Base-by-base conservation (phyloP, 2,888 invertebrate species). In the Ryuthela nishihirai region DNA sequence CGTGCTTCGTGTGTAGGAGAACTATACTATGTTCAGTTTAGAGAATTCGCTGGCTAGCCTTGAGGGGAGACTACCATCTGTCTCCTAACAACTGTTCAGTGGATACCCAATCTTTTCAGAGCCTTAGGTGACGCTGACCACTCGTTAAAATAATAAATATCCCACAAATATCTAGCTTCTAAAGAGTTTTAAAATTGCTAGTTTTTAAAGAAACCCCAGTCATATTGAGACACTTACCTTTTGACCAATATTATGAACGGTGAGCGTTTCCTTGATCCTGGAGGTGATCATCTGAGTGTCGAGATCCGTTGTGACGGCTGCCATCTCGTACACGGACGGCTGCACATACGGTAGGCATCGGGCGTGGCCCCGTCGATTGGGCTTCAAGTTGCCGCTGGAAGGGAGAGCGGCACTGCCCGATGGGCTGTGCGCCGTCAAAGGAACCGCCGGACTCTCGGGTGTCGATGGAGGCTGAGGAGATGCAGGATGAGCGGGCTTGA, bases 241-340 rank as follows among this genome's bases (percentile, higher is more conserved):
- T 76, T 98, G 98, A 2, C 97, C 97, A 67, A 98, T 93, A 72
- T 97, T 97, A 74, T 97, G 95, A 32, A 95, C 94, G 44, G 97
- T 79, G 10, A 97, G 79, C 0, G 95, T 93, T 75, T 97, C 97
- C 74, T 97, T 98, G 73, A 97, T 95, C 75, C 92, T 91, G 5
- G 93, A 93, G 2, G 97, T 97, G 69, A 97, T 92, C 15, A 88
- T 85, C 73, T 95, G 92, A 1, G 98, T 98, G 76, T 98, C 97
- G 64, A 98, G 81, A 74, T 95, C 95, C 70, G 92, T 92, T 7
- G 95, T 95, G 39, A 97, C 80, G 4, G 95, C 95, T 1, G 95
- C 94, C 88, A 95, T 92, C 76, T 97, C 95, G 75, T 95, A 93
- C n/a, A 95, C 93, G 69, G 92, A 93, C 6, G 62, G 62, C 29